phyloP scores from a whole-genome alignment of 2,797 vertebrate species.

The Lophotriccus pileatus region DNA sequence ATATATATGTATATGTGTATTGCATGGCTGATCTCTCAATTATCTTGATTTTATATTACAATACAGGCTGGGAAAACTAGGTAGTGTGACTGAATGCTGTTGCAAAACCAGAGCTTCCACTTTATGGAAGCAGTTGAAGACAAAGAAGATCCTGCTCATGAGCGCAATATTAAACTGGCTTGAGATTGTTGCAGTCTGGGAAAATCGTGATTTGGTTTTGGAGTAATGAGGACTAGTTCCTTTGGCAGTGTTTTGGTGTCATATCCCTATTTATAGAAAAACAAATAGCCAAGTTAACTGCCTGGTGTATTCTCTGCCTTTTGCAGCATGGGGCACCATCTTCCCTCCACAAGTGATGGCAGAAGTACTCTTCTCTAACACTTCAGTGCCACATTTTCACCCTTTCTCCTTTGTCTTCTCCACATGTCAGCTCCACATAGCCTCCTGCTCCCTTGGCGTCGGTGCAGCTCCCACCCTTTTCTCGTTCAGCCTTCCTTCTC shows the following conservation, averaged over 20 bases:
- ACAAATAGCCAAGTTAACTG: background rate
- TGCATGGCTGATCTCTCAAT: background rate
- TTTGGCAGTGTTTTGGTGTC: background rate
- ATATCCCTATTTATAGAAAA: background rate
- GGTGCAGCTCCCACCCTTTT: background rate
- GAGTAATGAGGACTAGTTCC: background rate
- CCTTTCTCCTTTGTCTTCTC: background rate
- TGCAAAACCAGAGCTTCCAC: background rate
- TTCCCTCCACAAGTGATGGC: background rate
- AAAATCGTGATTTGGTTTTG: background rate
- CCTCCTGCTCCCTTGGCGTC: background rate
- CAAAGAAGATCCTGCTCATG: background rate
- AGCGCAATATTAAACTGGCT: background rate
- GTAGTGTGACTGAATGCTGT: background rate
- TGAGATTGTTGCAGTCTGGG: background rate
- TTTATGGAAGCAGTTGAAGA: background rate
- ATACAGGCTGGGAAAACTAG: background rate
- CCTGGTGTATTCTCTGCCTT: background rate
- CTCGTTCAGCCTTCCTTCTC: background rate
- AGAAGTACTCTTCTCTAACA: background rate
- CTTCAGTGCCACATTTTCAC: background rate
- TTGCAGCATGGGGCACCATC: background rate
- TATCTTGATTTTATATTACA: background rate
- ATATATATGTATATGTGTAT: background rate
- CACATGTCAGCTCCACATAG: background rate